Base-by-base conservation (phyloP, 2,888 invertebrate genomes). In the Drosophila mulleri region DNA sequence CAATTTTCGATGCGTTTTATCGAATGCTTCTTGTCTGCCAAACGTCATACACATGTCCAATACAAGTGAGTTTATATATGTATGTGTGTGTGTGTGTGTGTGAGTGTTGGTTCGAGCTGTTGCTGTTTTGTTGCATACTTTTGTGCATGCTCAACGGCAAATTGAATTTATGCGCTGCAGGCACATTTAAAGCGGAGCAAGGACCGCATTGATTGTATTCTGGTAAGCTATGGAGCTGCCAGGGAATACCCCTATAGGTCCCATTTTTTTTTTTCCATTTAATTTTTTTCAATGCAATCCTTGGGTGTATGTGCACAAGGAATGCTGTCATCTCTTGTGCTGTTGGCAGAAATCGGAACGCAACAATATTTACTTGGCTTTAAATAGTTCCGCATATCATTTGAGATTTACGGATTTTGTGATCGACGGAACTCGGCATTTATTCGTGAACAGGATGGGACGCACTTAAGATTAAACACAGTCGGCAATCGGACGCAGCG, bases 151-250 rank as follows among this genome's bases (percentile, higher is more conserved):
- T 82, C 68, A 61, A 73, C 67, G 76, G 72, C 63, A 86, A 86
- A 86, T 86, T 90, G 87, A 90, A 90, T 86, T 85, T 88, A 90
- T 88, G 75, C 79, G 79, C 83, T 79, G 74, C 74, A 66, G 72
- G 71, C 88, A 16, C 44, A 26, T 26, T 56, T 48, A 64, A 66
- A 41, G 42, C 54, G 39, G 45, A 26, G 57, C 60, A 37, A 20
- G 23, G 32, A 39, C 35, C 53, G 81, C 75, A 72, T 75, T 77
- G 83, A 85, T 86, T 88, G 70, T 67, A 58, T 64, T 59, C 52
- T 66, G 58, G 54, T 47, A 61, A 58, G 54, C 26, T 11, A 41
- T 26, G 64, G 16, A 52, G 18, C 11, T 29, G 20, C 39, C 26
- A 39, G 9, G 14, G 41, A n/a, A 11, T 11, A n/a, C 16, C 16